Evolutionary conservation across 2,113 vertebrate species (phyloP).

Genomic region (Nanorana parkeri): DNA sequence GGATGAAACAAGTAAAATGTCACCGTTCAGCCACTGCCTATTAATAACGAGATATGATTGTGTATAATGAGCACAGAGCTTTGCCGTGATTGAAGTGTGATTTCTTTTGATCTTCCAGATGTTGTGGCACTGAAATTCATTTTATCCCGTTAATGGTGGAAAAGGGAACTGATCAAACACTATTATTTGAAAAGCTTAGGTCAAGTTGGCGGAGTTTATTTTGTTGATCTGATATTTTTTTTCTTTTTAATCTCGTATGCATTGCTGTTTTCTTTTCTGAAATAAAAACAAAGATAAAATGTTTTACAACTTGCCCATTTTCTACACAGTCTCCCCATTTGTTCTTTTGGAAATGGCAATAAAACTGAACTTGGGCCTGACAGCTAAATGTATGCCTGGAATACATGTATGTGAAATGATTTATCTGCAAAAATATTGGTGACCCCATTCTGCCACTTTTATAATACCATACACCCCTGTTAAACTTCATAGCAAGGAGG

Average conservation of each 20-base stretch:
- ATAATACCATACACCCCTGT: too few species aligned
- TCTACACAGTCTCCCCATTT: too few species aligned
- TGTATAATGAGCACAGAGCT: conserved; percentile 81
- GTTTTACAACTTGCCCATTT: too few species aligned
- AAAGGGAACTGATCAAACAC: conserved; percentile 57
- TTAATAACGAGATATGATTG: conserved; percentile 84
- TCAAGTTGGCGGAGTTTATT: conserved; percentile 52
- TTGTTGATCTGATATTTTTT: conserved; percentile 47
- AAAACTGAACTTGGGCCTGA: too few species aligned
- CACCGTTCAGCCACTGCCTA: conserved; percentile 73
- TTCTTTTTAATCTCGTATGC: conserved; percentile 32
- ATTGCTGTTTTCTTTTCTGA: background rate
- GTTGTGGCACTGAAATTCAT: conserved; percentile 75
- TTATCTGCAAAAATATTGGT: too few species aligned
- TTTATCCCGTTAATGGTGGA: conserved; percentile 67
- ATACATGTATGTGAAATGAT: too few species aligned
- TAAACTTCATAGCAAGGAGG: too few species aligned
- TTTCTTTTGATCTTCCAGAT: conserved; percentile 82
- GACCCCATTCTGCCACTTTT: too few species aligned
- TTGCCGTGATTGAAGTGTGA: conserved; percentile 78
- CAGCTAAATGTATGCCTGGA: too few species aligned
- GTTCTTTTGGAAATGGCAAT: too few species aligned
- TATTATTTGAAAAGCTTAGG: conserved; percentile 59
- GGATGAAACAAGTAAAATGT: conserved; percentile 82
- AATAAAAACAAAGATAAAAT: too few species aligned